Percentiles rank a stretch among this genome's conserved stretches.
These are phyloP conservation scores for Bucorvus abyssinicus DNA, from an alignment of 2,797 vertebrate species.

Conservation along the genomic window DNA sequence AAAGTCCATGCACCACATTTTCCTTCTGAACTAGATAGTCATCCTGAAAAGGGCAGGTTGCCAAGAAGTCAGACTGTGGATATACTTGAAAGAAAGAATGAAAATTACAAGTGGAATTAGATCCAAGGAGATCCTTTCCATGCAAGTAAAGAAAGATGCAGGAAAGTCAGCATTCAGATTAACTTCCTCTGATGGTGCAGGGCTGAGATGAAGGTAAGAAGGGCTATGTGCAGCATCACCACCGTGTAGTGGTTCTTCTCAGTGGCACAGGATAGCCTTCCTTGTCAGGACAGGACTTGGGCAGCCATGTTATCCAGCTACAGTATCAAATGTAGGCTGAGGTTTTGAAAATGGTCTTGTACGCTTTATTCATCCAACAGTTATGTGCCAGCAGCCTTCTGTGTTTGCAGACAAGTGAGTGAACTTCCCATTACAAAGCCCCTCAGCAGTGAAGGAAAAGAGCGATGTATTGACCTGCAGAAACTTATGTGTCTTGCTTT, in stretches of 20 bases:
- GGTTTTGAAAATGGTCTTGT: background rate
- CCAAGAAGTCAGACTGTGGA: background rate
- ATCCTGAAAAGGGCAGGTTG: background rate
- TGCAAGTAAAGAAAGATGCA: background rate
- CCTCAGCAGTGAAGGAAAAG: no score
- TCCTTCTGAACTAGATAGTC: background rate
- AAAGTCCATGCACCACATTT: background rate
- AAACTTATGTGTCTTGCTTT: rapidly evolving
- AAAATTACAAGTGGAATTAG: background rate
- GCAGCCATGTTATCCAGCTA: background rate
- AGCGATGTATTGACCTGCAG: background rate
- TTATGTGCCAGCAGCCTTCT: background rate
- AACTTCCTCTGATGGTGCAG: background rate
- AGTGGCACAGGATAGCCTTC: background rate
- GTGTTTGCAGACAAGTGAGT: background rate
- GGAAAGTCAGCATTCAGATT: background rate
- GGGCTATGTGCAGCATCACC: background rate
- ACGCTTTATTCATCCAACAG: background rate
- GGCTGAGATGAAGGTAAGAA: background rate
- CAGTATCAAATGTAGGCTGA: background rate
- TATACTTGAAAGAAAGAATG: background rate
- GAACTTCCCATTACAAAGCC: background rate
- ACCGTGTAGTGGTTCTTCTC: rapidly evolving
- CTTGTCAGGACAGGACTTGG: background rate
- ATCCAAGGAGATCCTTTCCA: background rate